phyloP scores from a whole-genome alignment of 2,113 vertebrate genomes.

The Nothocercus nigrocapillus region DNA sequence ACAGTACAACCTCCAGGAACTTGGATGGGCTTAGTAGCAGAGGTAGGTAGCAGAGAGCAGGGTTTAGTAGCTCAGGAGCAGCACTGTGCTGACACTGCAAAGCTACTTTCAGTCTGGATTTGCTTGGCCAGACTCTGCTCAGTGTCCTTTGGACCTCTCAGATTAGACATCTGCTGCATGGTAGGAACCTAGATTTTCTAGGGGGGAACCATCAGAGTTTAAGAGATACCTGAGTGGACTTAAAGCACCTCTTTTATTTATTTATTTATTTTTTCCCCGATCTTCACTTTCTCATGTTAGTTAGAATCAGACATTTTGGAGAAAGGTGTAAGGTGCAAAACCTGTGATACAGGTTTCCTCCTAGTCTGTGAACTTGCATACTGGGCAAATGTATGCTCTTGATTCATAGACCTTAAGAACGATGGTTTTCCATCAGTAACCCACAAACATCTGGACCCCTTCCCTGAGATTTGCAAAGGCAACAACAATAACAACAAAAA shows the following conservation, averaged over 20 bases:
- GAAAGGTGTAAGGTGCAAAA: background rate
- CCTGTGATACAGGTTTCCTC: background rate
- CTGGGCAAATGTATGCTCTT: background rate
- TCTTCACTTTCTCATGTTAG: accelerated
- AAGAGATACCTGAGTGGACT: background rate
- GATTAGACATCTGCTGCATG: background rate
- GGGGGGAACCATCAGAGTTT: background rate
- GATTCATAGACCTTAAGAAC: background rate
- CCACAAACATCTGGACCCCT: background rate
- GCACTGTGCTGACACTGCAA: background rate
- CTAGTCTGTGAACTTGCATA: background rate
- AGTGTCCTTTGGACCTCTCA: background rate
- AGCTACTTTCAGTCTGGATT: background rate
- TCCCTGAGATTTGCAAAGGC: background rate
- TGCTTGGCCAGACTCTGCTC: background rate
- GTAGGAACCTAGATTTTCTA: background rate
- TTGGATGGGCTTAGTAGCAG: background rate
- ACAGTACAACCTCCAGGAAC: background rate
- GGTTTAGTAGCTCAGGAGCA: background rate
- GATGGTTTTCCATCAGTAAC: background rate
- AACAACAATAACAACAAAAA: background rate
- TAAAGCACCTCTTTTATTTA: background rate
- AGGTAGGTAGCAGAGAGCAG: background rate
- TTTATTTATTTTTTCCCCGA: background rate
- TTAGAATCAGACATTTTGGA: background rate